These are phyloP conservation scores for Meliscaeva auricollis DNA, from an alignment of 2,888 invertebrate genomes.

Conservation along the genomic window DNA sequence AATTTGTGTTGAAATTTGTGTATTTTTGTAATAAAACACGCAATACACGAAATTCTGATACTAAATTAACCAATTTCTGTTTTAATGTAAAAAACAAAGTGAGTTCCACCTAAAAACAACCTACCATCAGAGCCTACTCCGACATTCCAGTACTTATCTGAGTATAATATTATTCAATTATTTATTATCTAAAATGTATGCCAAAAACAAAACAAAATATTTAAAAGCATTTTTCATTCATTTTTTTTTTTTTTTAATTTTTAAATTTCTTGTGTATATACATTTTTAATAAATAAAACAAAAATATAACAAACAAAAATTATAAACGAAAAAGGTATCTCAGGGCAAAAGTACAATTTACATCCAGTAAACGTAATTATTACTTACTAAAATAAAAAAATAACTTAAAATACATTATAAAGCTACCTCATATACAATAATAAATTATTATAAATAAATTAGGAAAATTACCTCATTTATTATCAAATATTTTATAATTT, in stretches of 20 bases:
- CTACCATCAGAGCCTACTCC: too few relatives aligned
- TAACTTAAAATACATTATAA: conserved; percentile 72
- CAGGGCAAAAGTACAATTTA: conserved; percentile 84
- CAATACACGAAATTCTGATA: too few relatives aligned
- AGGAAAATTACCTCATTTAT: conserved; percentile 80
- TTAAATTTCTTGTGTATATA: conserved; percentile 60
- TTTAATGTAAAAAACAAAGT: too few relatives aligned
- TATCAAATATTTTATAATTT: conserved; percentile 37
- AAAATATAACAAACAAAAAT: conserved; percentile 58
- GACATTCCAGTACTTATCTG: too few relatives aligned
- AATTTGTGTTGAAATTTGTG: too few relatives aligned
- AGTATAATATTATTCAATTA: too few relatives aligned
- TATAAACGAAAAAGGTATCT: conserved; percentile 80
- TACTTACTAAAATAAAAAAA: conserved; percentile 53
- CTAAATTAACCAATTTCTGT: too few relatives aligned
- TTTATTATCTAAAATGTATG: too few relatives aligned
- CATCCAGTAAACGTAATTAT: conserved; percentile 75
- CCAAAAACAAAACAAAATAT: conserved; percentile 54
- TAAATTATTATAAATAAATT: conserved; percentile 75
- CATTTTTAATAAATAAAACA: conserved; percentile 62
- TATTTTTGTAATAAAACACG: too few relatives aligned
- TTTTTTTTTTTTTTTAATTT: neutral
- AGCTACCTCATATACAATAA: conserved; percentile 83
- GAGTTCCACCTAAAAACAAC: too few relatives aligned
- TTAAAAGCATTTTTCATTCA: neutral